Base-by-base conservation (phyloP, 2,113 vertebrate genomes). In the Otus sunia region DNA sequence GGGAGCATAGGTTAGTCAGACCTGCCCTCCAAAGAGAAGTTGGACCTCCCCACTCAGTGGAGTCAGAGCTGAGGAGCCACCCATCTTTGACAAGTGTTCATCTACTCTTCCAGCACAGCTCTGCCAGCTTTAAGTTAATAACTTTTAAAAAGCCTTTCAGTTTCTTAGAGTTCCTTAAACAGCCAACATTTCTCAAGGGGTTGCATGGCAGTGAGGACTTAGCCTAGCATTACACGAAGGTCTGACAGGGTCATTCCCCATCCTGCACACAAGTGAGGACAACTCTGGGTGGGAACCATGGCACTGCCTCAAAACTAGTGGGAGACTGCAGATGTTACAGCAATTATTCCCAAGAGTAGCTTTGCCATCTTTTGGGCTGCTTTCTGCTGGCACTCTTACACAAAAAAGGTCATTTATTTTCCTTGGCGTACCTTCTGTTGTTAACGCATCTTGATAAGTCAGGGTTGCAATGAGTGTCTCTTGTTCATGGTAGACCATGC, bases 151-250 rank as follows among this genome's bases (percentile, higher is more conserved):
- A 71, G 15, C 36, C 49, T 53, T 93, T 78, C 29, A 4, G 9
- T 49, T 87, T 77, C 56, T 74, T 49, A 58, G 27, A 34, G 21
- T 67, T 89, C 68, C 45, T 89, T 34, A 66, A 93, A n/a, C 15
- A 74, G 21, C 15, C 26, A 60, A 18, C 9, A 9, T 30, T 32
- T 85, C 41, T 81, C 1, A 13, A 39, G 4, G 6, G 10, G 2
- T 22, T 58, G 23, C 37, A 7, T 30, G 50, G 55, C 32, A 32
- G 29, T 43, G 27, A 58, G 53, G 36, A 43, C 67, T 69, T 59
- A 81, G 34, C 45, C 22, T 74, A 14, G 29, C 27, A 34, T 45
- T n/a, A 9, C 0, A 0, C 37, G 15, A 26, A 41, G 29, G 41
- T 88, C 50, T 88, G 29, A n/a, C 32, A 41, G 59, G 29, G 8